Base-by-base conservation (phyloP, 2,113 vertebrate genomes). In the Rhabdomys dilectus region DNA sequence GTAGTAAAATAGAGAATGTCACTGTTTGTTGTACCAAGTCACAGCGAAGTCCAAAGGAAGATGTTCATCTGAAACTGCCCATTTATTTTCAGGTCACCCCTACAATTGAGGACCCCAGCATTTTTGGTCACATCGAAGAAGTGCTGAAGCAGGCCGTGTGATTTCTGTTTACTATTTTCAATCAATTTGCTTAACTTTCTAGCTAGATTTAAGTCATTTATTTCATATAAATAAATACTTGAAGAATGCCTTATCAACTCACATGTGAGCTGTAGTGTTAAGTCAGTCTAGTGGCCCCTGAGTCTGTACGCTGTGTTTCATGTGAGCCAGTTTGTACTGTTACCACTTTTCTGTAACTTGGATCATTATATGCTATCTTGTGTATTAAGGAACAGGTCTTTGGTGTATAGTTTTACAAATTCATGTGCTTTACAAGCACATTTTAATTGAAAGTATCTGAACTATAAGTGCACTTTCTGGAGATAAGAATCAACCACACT, bases 101-200 rank as follows among this genome's bases (percentile, higher is more conserved):
- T 7, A 99, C 99, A 42, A 99, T 99, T 56, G 99, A 99, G 97
- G 99, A 99, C 96, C 99, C 99, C 7, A 98, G 93, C 0, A 98
- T 99, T 51, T 99, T 99, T 92, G 98, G 98, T 96, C 98, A 99
- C 91, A 98, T 99, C 62, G 99, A 99, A 98, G 98, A 97, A 93
- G 97, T 98, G 68, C 96, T 99, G 88, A 98, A 98, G 94, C 97
- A 97, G 88, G 93, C 93, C 7, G 42, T 96, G 10, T 98, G 88
- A 98, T 72, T 68, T 70, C 60, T 68, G 42, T 51, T 88, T 76
- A 34, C 22, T 85, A 2, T 51, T n/a, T 93, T 84, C 39, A 75
- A 19, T 91, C 39, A 7, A 11, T 68, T 68, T 77, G 48, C 11
- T 81, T 62, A 58, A 68, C 73, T 87, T 92, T 88, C 51, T 95